Evolutionary conservation across 1,140 invertebrate genomes (phyloP), one percentile per base, ranked within the genome.

Genomic region (Hylyphantes graminicola): DNA sequence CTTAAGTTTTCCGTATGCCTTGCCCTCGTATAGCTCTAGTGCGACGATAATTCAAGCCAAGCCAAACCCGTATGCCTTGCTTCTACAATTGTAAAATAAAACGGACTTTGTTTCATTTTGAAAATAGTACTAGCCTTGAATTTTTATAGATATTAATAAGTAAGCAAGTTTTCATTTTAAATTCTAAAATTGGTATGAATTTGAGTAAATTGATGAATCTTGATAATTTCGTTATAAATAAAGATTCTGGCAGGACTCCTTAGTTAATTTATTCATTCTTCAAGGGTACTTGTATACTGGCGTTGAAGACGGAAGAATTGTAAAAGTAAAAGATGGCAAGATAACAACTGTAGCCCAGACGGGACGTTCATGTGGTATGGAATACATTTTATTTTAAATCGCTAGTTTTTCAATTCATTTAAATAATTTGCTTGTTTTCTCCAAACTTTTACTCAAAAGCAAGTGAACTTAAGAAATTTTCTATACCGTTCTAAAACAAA

Each of bases 351-450:
- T 87, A 6, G 82, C 86, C 35, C 75, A 86, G 35, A 83, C 54
- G 53, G 74, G 65, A 19, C 6, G 50, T n/a, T 50, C 76, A 15
- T 87, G 87, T 67, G 63, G 87, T 87, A 85, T 85, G 78, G 79
- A 63, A 63, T n/a, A n/a, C 10, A 19, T 35, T 35, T 35, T 35
- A 35, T 35, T 35, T 2, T 5, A 35, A 35, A 35, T 1, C 35
- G 5, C 35, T 35, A 7, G 3, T 7, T 4, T 59, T 59, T 59
- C 5, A 59, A 12, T 59, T 59, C 57, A n/a, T 12, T 13, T 4
- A 59, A 59, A 59, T 59, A 59, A 7, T 59, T 35, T 35, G 5
- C 35, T 2, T 35, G 35, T 35, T 35, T 35, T 5, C 35, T 35
- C 35, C 35, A n/a, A n/a, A n/a, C 35, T 35, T 35, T 35, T 35